Evolutionary conservation across 2,888 invertebrate species (phyloP), one percentile per base, ranked within the genome.

Genomic region (Oegoconia quadripuncta): DNA sequence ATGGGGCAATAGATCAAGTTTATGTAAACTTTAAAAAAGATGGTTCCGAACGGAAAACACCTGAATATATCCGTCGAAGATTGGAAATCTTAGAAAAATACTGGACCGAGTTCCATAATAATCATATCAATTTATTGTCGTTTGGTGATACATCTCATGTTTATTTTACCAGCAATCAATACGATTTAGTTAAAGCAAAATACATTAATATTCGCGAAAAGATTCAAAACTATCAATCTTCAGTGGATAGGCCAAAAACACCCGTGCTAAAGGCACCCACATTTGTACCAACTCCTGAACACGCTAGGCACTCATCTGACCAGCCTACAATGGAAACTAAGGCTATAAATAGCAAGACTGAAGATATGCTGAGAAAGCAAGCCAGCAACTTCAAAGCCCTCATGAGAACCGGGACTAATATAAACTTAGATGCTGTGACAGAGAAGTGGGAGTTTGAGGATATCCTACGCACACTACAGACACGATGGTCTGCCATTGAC

Each of bases 371-470:
- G 12, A 32, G 17, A 13, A 41, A 41, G 29, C 44, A 44, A 18
- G 13, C 13, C 12, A 36, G 35, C 12, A 39, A 44, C 12, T 41
- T 44, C 22, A 32, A 20, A 23, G 45, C 45, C 6, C 44, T 48
- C 30, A 3, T 13, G 11, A 29, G 45, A 29, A 47, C 46, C 1
- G 35, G 41, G 4, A 12, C 17, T 7, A 35, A 11, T 20, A 45
- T 47, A 5, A 25, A 50, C n/a, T 3, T 46, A 3, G 34, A 49
- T 7, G 11, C 32, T 4, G 12, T 49, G 0, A 22, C 26, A 13
- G 42, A 44, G 14, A 42, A 45, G 23, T 48, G 47, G 47, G 47
- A 49, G 22, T 42, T 41, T 6, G 49, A 49, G 37, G 49, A 49
- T 28, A 27, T 30, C 1, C 31, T 52, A 6, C 28, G 14, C n/a